phyloP scores from a whole-genome alignment of 2,888 invertebrate species.

The Agrochola litura region DNA sequence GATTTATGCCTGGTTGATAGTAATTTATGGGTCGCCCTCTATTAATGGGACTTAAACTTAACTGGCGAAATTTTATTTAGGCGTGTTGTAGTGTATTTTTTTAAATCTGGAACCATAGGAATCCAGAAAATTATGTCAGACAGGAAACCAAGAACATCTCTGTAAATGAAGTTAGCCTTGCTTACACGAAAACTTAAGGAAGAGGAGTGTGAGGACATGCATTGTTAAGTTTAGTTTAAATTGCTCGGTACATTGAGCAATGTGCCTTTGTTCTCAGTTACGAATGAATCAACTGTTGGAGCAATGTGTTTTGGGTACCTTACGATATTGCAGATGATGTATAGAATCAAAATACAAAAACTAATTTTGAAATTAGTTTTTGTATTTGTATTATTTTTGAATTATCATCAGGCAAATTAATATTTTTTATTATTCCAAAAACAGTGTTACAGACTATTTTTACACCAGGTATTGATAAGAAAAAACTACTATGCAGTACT shows the following conservation, averaged over 20 bases:
- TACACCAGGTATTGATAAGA: too few species aligned
- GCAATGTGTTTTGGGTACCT: constrained; percentile 28
- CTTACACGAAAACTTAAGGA: constrained; percentile 46
- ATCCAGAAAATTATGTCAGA: constrained; percentile 9
- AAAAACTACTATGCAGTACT: too few species aligned
- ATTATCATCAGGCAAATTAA: neutral
- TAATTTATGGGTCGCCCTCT: neutral
- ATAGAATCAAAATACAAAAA: constrained; percentile 1
- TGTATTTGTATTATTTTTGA: too few species aligned
- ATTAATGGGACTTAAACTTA: too few species aligned
- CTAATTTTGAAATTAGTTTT: neutral
- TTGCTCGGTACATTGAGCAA: constrained; percentile 47
- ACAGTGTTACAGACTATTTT: too few species aligned
- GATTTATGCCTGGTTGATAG: neutral
- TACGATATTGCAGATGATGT: constrained; percentile 5
- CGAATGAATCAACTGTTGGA: constrained; percentile 40
- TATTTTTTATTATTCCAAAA: too few species aligned
- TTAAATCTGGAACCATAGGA: neutral
- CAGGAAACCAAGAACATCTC: constrained; percentile 40
- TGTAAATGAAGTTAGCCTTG: constrained; percentile 24
- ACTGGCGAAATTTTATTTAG: neutral
- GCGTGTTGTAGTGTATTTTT: neutral
- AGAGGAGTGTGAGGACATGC: constrained; percentile 51
- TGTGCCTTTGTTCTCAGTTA: constrained; percentile 49
- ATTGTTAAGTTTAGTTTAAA: constrained; percentile 51